Percentiles rank a stretch among this genome's conserved stretches.
Conservation (phyloP, 2,888 invertebrate genomes). For the Azorinus chamasolen region DNA sequence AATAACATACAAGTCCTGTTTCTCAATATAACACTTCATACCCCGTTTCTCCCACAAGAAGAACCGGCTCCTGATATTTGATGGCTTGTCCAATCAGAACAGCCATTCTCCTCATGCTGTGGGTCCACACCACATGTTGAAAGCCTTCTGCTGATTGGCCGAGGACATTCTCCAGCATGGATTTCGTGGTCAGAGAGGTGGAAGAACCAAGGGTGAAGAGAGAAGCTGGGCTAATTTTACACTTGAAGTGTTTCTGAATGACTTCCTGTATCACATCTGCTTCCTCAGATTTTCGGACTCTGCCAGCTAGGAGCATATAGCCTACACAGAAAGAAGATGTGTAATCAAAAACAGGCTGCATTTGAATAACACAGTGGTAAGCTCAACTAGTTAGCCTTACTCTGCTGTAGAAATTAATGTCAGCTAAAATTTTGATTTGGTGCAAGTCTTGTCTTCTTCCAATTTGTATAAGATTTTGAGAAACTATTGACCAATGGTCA, state of each 20-base stretch:
- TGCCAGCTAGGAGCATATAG: slow-evolving; percentile 96
- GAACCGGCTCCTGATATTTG: slow-evolving; percentile 96
- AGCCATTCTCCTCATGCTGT: slow-evolving; percentile 92
- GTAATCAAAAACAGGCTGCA: too few species aligned
- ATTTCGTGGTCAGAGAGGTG: slow-evolving; percentile 92
- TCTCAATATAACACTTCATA: too few species aligned
- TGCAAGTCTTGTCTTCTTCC: too few species aligned
- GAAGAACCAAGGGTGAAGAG: slow-evolving; percentile 89
- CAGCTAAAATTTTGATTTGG: too few species aligned
- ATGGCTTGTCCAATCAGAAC: slow-evolving; percentile 91
- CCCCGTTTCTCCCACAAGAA: slow-evolving; percentile 98
- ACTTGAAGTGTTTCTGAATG: slow-evolving; percentile 90
- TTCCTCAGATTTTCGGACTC: slow-evolving; percentile 95
- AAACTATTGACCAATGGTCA: too few species aligned
- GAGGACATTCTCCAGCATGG: slow-evolving; percentile 68
- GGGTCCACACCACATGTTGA: slow-evolving; percentile 97
- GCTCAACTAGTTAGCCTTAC: too few species aligned
- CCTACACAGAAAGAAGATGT: slow-evolving; percentile 87
- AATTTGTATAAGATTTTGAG: too few species aligned
- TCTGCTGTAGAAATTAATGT: too few species aligned
- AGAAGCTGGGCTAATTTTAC: slow-evolving; percentile 90
- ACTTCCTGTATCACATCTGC: slow-evolving; percentile 93
- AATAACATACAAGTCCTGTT: too few species aligned
- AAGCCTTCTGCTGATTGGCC: slow-evolving; percentile 87
- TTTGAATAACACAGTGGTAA: too few species aligned